Conservation (phyloP, 2,888 invertebrate genomes). For the Macrosiphum euphorbiae region DNA sequence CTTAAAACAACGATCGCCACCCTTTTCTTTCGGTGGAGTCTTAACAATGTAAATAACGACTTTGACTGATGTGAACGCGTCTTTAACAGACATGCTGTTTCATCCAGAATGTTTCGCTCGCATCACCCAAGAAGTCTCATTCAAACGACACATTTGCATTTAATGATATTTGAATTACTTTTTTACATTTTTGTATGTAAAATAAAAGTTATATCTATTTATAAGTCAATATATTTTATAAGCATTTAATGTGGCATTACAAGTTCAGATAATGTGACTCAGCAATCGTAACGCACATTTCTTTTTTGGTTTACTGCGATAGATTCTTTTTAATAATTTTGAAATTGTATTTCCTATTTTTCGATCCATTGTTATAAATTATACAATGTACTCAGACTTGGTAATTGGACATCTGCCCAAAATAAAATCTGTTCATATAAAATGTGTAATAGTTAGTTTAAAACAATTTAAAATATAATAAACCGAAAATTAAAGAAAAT, state of each 20-base stretch:
- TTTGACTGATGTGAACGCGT: neutral
- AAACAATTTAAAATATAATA: neutral
- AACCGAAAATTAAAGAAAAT: neutral
- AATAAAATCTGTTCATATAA: neutral
- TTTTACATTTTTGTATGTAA: neutral
- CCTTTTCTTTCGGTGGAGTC: neutral
- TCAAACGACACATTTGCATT: neutral
- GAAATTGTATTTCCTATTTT: neutral
- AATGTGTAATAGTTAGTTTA: neutral
- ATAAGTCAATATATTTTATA: neutral
- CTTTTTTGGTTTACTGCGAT: neutral
- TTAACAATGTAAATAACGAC: conserved; percentile 10
- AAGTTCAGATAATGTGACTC: neutral
- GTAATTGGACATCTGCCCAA: neutral
- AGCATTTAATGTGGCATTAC: neutral
- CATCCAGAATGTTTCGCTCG: neutral
- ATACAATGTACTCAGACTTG: too few relatives aligned
- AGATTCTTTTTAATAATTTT: neutral
- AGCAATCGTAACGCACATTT: neutral
- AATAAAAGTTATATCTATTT: neutral
- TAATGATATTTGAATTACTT: neutral
- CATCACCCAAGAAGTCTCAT: neutral
- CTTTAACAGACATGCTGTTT: conserved; percentile 18
- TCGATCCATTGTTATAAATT: neutral
- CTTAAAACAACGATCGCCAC: neutral